Evolutionary conservation across 1,140 invertebrate genomes (phyloP), one percentile per base, ranked within the genome.

Genomic region (Acromyrmex charruanus): DNA sequence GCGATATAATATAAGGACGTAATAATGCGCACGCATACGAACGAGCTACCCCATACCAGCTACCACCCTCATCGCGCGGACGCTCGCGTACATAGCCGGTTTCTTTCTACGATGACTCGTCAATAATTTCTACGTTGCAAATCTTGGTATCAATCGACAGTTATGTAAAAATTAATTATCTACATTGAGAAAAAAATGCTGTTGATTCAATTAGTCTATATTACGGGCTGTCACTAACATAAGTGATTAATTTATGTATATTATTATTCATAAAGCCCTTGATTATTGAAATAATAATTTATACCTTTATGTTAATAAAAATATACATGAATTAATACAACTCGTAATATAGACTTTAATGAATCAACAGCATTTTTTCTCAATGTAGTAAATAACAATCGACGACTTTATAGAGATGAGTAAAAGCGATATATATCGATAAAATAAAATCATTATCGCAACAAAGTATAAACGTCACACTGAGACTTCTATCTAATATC

Each of bases 1-100:
- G 93, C 92, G 90, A 94, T 95, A 94, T 94, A 94, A 94, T 95
- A 94, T 94, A 94, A 93, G 93, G 92, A 93, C 88, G 94, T 93
- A 94, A 94, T 94, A 95, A 94, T 93, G 92, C 93, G 91, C 91
- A 92, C 88, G 86, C 91, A 90, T 90, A 93, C 92, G 91, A 92
- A 93, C 90, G 90, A 89, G 88, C 81, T 18, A 63, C 81, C 65
- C 74, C 82, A 80, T 53, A 79, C 68, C 16, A 82, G 58, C 82
- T 59, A n/a, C 79, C 81, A 85, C 85, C 87, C 80, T 87, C 90
- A 53, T 85, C 25, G 59, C 25, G 39, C 35, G 59, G 39, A 77
- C 44, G 59, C 31, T 53, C 58, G 72, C 59, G 44, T 72, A 74
- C 69, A 25, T 75, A 74, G 55, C 25, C n/a, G 28, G 0, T 75